Evolutionary conservation across 2,888 invertebrate species (phyloP).

Genomic region (Nymphalis polychloros): DNA sequence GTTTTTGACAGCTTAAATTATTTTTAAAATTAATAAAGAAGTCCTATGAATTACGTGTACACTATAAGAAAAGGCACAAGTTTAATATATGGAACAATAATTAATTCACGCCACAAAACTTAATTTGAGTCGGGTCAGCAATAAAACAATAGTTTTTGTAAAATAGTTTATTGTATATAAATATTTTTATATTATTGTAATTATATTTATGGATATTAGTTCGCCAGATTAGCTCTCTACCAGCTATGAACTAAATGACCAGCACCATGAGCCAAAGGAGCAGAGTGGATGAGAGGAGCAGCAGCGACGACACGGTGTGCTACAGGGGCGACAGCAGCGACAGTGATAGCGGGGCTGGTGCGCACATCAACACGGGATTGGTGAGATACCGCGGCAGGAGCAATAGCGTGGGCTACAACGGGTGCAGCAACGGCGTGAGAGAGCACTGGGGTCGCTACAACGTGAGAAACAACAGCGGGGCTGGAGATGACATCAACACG

Average conservation of each 20-base stretch:
- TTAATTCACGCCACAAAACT: too few relatives aligned
- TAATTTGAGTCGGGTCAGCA: not conserved
- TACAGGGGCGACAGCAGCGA: slow-evolving; percentile 43
- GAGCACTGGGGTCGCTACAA: slow-evolving; percentile 47
- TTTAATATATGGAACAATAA: too few relatives aligned
- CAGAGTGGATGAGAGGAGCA: slow-evolving; percentile 54
- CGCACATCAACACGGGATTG: slow-evolving; percentile 61
- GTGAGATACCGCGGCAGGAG: slow-evolving; percentile 58
- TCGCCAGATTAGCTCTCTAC: slow-evolving; percentile 69
- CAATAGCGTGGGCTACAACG: slow-evolving; percentile 35
- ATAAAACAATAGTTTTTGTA: slow-evolving; percentile 4
- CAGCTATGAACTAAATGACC: slow-evolving; percentile 55
- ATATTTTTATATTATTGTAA: slow-evolving; percentile 23
- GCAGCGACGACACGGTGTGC: slow-evolving; percentile 55
- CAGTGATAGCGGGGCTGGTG: slow-evolving; percentile 52
- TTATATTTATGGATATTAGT: slow-evolving; percentile 42
- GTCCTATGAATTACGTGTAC: too few relatives aligned
- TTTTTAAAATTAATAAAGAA: too few relatives aligned
- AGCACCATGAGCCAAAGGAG: slow-evolving; percentile 48
- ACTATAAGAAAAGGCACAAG: too few relatives aligned
- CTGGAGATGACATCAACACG: slow-evolving; percentile 58
- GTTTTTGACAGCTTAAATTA: too few relatives aligned
- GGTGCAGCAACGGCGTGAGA: slow-evolving; percentile 50
- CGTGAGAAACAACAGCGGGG: slow-evolving; percentile 40
- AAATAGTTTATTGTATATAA: slow-evolving; percentile 30